phyloP scores from a whole-genome alignment of 2,113 vertebrate species.

The Copsychus sechellarum region DNA sequence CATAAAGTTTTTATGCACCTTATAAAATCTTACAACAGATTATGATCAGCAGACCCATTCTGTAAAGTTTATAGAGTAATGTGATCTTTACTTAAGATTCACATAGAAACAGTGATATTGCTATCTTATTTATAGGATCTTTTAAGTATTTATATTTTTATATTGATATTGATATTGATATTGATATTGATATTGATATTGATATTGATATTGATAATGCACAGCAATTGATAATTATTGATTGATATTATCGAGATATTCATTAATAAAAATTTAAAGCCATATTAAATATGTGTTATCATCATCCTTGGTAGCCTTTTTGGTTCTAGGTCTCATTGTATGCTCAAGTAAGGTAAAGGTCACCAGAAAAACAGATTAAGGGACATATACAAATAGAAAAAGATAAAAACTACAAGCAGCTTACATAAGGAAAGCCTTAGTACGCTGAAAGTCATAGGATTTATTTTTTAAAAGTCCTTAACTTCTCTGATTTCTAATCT shows the following conservation, averaged over 20 bases:
- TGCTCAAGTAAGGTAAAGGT: background rate
- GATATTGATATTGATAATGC: background rate
- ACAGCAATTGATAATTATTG: background rate
- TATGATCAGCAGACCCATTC: background rate
- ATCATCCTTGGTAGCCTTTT: background rate
- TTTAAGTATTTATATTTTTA: background rate
- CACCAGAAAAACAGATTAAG: background rate
- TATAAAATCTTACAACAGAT: background rate
- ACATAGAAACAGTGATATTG: background rate
- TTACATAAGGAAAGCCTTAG: background rate
- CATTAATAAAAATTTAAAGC: background rate
- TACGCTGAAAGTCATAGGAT: background rate
- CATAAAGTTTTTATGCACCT: background rate
- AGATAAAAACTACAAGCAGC: background rate
- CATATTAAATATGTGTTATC: background rate
- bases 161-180: background rate
- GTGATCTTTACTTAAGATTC: background rate
- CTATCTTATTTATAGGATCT: background rate
- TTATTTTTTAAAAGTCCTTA: background rate
- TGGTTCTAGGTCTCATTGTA: background rate
- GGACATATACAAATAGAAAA: background rate
- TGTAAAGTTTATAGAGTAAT: background rate
- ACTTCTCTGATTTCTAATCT: background rate
- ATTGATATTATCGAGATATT: background rate
- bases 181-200: too few species aligned